These are phyloP conservation scores for Corythornis leucogaster DNA, from an alignment of 2,797 vertebrate genomes.

Conservation along the genomic window DNA sequence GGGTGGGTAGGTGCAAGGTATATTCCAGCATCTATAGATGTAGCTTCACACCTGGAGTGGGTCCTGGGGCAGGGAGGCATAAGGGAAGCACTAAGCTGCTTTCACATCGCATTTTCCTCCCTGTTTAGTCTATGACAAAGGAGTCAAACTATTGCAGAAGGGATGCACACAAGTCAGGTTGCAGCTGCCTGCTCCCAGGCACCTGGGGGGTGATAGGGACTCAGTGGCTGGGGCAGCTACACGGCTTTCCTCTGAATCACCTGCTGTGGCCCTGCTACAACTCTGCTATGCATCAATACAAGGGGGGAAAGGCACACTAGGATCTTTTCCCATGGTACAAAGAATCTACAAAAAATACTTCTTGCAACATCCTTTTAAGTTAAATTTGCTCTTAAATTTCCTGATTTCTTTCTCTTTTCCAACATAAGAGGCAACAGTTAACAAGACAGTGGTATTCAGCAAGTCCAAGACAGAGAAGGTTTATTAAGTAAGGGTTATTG, in stretches of 20 bases:
- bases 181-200: not conserved
- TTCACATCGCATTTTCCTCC: not conserved
- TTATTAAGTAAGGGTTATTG: not conserved
- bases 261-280: too few species aligned
- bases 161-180: not conserved
- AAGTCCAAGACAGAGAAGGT: not conserved
- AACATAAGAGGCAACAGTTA: too few species aligned
- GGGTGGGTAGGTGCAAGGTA: accelerated
- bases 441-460: too few species aligned
- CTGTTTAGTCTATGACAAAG: not conserved
- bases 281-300: too few species aligned
- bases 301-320: too few species aligned
- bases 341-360: too few species aligned
- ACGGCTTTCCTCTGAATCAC: too few species aligned
- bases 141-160: not conserved
- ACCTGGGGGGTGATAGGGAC: not conserved
- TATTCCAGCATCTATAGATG: accelerated
- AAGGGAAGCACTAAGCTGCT: not conserved
- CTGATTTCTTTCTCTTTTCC: too few species aligned
- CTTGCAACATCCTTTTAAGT: too few species aligned
- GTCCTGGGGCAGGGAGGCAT: not conserved
- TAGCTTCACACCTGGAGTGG: not conserved
- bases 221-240: too few species aligned
- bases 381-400: too few species aligned
- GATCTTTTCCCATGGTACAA: too few species aligned